Percentiles rank a stretch among this genome's conserved stretches.
Conservation (phyloP, 2,888 invertebrate genomes). For the Drosophila pullipes region DNA sequence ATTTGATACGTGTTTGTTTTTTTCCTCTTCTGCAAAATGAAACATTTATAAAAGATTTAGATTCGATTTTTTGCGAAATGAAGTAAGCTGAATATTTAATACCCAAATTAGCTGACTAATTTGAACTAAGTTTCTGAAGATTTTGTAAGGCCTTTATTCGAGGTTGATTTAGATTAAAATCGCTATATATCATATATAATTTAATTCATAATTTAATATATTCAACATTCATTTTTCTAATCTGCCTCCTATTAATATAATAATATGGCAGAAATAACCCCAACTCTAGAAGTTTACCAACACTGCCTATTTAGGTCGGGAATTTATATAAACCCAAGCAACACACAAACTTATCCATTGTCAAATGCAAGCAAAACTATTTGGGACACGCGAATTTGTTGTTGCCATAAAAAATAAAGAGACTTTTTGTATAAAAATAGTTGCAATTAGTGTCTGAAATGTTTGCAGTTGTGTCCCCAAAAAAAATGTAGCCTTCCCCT, state of each 20-base stretch:
- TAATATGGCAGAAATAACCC: constrained; percentile 2
- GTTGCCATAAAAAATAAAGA: constrained; percentile 12
- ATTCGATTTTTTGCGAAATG: background rate
- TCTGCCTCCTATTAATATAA: constrained; percentile 6
- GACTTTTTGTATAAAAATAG: constrained; percentile 41
- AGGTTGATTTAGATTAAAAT: background rate
- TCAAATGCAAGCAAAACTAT: constrained; percentile 34
- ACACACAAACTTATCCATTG: constrained; percentile 29
- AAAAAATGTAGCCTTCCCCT: background rate
- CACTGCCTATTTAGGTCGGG: constrained; percentile 43
- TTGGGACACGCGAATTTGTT: constrained; percentile 38
- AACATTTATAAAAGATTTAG: background rate
- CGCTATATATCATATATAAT: background rate
- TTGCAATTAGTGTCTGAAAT: constrained; percentile 50
- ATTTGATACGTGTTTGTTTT: background rate
- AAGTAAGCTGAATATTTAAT: background rate
- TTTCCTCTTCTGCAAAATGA: constrained; percentile 1
- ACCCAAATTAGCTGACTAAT: constrained; percentile 17
- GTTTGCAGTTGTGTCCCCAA: constrained; percentile 14
- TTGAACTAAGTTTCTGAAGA: background rate
- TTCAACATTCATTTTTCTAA: background rate
- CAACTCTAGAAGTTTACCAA: constrained; percentile 5
- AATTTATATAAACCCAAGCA: constrained; percentile 38
- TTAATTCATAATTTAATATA: background rate
- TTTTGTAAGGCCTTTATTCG: constrained; percentile 6